Conservation (phyloP, 64 coral and sea anemone species). For the Anthopleura sola region DNA sequence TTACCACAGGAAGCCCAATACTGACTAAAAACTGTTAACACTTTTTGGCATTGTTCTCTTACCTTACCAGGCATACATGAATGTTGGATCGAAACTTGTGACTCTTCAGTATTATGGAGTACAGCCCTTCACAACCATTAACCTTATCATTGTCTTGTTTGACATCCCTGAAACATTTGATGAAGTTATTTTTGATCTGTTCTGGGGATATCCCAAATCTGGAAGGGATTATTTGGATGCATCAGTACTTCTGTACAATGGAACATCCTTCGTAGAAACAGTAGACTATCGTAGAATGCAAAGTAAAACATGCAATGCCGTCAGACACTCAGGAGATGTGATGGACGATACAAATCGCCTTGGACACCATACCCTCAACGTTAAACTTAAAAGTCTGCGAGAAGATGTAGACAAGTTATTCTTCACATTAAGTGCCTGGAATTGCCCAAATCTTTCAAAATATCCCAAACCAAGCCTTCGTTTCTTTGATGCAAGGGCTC, state of each 20-base stretch:
- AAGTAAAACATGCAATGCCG: neutral
- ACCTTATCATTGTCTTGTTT: constrained; percentile 85
- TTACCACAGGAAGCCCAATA: neutral
- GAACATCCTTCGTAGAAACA: constrained; percentile 42
- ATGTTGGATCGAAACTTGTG: constrained; percentile 12
- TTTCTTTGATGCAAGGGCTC: constrained; percentile 74
- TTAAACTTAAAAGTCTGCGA: constrained; percentile 64
- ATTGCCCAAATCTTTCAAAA: constrained; percentile 83
- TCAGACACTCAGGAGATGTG: constrained; percentile 81
- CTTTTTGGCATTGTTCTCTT: neutral
- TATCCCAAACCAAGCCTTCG: constrained; percentile 75
- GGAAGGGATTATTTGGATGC: constrained; percentile 76
- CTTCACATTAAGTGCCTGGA: constrained; percentile 86
- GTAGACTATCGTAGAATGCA: constrained; percentile 40
- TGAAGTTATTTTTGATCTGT: constrained; percentile 85
- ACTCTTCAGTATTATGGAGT: constrained; percentile 78
- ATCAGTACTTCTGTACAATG: constrained; percentile 85
- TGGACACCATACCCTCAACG: constrained; percentile 85
- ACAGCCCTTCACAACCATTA: constrained; percentile 54
- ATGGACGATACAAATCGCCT: constrained; percentile 45
- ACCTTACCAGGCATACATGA: neutral
- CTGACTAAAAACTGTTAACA: neutral
- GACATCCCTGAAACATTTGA: constrained; percentile 73
- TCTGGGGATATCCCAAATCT: constrained; percentile 71
- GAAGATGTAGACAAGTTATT: constrained; percentile 73